phyloP scores from a whole-genome alignment of 2,888 invertebrate species.

The Epistrophe eligans region DNA sequence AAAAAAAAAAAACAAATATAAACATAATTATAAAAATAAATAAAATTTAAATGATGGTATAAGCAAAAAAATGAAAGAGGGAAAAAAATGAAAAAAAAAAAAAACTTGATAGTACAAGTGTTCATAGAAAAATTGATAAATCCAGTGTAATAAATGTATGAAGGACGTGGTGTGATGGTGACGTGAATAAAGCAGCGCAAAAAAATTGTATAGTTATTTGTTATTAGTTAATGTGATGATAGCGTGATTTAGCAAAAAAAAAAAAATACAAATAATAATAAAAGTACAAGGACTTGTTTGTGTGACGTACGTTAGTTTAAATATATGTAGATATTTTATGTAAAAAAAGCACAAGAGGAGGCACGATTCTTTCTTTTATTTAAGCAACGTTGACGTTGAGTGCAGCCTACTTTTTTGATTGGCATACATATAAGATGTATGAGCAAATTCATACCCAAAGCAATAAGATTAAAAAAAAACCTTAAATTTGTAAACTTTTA shows the following conservation, averaged over 20 bases:
- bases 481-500: not conserved
- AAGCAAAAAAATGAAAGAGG: slow-evolving; percentile 12
- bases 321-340: slow-evolving; percentile 29
- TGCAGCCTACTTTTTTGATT: slow-evolving; percentile 33
- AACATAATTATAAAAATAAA: slow-evolving; percentile 73
- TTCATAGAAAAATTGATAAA: slow-evolving; percentile 8
- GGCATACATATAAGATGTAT: not conserved
- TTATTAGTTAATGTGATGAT: slow-evolving; percentile 42
- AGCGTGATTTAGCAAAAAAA: slow-evolving; percentile 32
- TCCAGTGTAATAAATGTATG: slow-evolving; percentile 25
- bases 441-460: not conserved
- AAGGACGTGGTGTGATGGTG: slow-evolving; percentile 25
- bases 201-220: slow-evolving; percentile 11
- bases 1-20: slow-evolving; percentile 58
- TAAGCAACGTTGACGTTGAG: not conserved
- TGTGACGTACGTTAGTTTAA: slow-evolving; percentile 40
- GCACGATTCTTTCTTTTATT: slow-evolving; percentile 8
- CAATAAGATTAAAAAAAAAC: not conserved
- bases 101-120: slow-evolving; percentile 8
- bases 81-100: too few species aligned
- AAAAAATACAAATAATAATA: not conserved
- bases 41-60: slow-evolving; percentile 52
- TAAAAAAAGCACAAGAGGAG: slow-evolving; percentile 36
- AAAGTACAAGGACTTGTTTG: slow-evolving; percentile 24
- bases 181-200: slow-evolving; percentile 29